A percentile compares a stretch with the other conserved stretches of the same genome.
These are phyloP conservation scores for Anolis carolinensis DNA, from an alignment of 2,113 vertebrate species.

Conservation along the genomic window DNA sequence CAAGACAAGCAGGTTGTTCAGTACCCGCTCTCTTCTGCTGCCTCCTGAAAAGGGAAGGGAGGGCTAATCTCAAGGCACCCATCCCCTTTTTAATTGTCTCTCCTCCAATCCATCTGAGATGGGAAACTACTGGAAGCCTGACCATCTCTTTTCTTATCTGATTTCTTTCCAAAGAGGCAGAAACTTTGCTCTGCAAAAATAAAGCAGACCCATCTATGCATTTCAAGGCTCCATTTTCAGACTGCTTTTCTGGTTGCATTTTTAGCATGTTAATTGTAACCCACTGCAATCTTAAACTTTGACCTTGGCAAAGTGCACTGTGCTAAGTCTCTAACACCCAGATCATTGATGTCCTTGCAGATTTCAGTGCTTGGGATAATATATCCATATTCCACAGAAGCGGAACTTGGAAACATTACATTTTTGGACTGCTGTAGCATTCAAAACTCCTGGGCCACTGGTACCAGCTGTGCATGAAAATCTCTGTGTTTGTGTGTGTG, in stretches of 20 bases:
- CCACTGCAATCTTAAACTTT: rapidly evolving
- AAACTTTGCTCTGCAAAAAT: neutral
- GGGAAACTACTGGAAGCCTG: constrained; percentile 58
- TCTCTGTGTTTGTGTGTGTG: too few species aligned
- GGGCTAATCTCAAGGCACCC: constrained; percentile 71
- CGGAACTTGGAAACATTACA: neutral
- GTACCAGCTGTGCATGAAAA: neutral
- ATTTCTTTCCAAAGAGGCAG: constrained; percentile 49
- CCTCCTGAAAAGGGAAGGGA: constrained; percentile 63
- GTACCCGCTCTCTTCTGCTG: constrained; percentile 70
- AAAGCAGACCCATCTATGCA: neutral
- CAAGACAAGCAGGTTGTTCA: constrained; percentile 72
- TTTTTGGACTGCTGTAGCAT: neutral
- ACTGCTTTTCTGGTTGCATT: neutral
- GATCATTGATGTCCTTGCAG: neutral
- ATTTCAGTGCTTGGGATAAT: neutral
- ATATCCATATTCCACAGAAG: neutral
- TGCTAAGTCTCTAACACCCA: neutral
- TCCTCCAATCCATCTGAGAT: constrained; percentile 65
- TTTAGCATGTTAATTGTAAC: constrained; percentile 5
- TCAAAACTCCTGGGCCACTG: neutral
- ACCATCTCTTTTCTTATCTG: constrained; percentile 46
- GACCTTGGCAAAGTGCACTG: neutral
- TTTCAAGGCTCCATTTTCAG: neutral
- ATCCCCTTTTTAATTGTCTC: constrained; percentile 71